A percentile compares a stretch with the other conserved stretches of the same genome.
Evolutionary conservation across 2,797 vertebrate genomes (phyloP).

Genomic region (Clarias laeviceps): DNA sequence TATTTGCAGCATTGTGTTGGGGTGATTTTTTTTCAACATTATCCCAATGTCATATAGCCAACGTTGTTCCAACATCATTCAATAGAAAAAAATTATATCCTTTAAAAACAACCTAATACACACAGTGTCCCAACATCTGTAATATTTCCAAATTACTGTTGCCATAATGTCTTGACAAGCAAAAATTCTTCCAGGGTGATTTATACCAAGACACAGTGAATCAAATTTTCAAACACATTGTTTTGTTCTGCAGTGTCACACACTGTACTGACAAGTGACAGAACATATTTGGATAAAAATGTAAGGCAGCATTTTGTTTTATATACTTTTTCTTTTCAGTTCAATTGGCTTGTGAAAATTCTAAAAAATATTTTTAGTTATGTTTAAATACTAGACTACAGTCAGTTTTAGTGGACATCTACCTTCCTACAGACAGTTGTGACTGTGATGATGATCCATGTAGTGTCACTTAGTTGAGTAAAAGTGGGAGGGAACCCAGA

Average conservation of each 20-base stretch:
- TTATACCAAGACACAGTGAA: neutral
- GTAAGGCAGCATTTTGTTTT: neutral
- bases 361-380: neutral
- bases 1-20: too few species aligned
- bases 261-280: neutral
- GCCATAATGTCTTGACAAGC: too few species aligned
- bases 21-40: too few species aligned
- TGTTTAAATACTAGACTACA: neutral
- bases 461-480: neutral
- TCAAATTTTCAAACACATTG: neutral
- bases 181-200: neutral
- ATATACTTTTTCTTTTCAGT: neutral
- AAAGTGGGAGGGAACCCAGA: neutral
- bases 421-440: neutral
- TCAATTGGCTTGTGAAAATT: neutral
- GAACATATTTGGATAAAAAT: neutral
- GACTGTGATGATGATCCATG: neutral
- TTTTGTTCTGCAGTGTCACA: neutral
- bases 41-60: too few species aligned
- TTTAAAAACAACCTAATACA: too few species aligned
- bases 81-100: too few species aligned
- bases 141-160: too few species aligned
- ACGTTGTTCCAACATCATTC: too few species aligned
- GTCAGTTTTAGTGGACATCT: neutral
- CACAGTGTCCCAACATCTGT: too few species aligned